Evolutionary conservation across 2,113 vertebrate species (phyloP), one percentile per base, ranked within the genome.

Genomic region (Oreocharis arfaki): DNA sequence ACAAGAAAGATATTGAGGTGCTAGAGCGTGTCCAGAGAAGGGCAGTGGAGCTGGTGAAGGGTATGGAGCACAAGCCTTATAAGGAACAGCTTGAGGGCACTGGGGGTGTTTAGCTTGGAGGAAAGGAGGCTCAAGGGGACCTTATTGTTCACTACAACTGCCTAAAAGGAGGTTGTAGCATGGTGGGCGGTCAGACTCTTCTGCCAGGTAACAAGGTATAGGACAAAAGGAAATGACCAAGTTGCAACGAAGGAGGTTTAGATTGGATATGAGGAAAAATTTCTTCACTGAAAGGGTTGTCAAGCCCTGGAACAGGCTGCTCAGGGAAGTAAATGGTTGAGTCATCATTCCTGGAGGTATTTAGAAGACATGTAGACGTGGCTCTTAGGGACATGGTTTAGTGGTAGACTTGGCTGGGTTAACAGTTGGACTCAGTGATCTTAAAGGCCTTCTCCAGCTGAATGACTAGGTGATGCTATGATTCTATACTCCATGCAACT

Each of bases 161-260:
- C 28, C 37, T 30, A 33, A 74, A 89, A n/a, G 16, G 28, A 52
- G 8, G 1, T 7, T n/a, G 16, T 37, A 39, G 23, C 0, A 0
- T 33, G 15, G 13, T 39, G 16, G 6, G 10, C 4, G 47, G 3
- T 70, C 23, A 65, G 52, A 46, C 6, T 52, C 23, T 60, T 67
- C 37, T 39, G 33, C 24, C 28, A 39, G n/a, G 28, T 46, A 67
- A 39, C 13, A 59, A 46, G 23, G 13, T 33, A 30, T 4, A 39
- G 6, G 19, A 75, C 9, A 22, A 68, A 57, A 53, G 7, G 14
- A 32, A 73, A 64, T 56, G 2, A 26, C 14, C 11, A 64, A 44
- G 13, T 46, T 52, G 44, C 46, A 74, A 52, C 6, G 44, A 28
- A 37, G 28, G 27, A 67, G 10, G 3, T n/a, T 59, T 60, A n/a